Percentiles rank a stretch among this genome's conserved stretches.
Conservation (phyloP, 2,113 vertebrate species). For the Pluvianellus socialis region DNA sequence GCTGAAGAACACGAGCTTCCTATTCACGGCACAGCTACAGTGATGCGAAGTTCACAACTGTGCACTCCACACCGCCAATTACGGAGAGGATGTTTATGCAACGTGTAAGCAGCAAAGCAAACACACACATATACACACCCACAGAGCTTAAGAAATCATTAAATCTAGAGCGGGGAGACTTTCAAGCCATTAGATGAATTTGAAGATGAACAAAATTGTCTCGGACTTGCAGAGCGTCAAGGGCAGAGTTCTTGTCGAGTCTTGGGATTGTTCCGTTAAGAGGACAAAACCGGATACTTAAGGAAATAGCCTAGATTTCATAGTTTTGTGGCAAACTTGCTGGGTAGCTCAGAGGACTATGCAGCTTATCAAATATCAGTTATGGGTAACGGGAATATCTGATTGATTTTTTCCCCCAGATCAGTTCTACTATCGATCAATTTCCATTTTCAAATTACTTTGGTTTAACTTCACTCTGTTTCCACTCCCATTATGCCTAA, state of each 20-base stretch:
- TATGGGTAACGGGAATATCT: not conserved
- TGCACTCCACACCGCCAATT: not conserved
- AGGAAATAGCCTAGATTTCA: not conserved
- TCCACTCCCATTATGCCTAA: not conserved
- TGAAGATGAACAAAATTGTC: not conserved
- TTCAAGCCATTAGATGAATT: not conserved
- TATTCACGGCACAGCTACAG: not conserved
- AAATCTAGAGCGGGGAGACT: not conserved
- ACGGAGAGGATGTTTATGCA: not conserved
- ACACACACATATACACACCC: not conserved
- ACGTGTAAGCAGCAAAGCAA: accelerated
- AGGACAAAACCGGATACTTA: not conserved
- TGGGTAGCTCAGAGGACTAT: not conserved
- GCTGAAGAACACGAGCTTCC: not conserved
- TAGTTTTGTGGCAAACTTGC: not conserved
- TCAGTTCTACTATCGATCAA: not conserved
- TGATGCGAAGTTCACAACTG: not conserved
- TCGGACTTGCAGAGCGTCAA: accelerated
- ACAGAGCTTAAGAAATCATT: not conserved
- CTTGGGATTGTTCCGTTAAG: not conserved
- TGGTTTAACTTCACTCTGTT: not conserved
- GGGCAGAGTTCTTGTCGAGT: not conserved
- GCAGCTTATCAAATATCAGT: not conserved
- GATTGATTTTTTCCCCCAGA: accelerated
- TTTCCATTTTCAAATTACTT: not conserved